Percentiles rank a stretch among this genome's conserved stretches.
phyloP scores from a whole-genome alignment of 2,113 vertebrate genomes.

The Ictalurus furcatus region DNA sequence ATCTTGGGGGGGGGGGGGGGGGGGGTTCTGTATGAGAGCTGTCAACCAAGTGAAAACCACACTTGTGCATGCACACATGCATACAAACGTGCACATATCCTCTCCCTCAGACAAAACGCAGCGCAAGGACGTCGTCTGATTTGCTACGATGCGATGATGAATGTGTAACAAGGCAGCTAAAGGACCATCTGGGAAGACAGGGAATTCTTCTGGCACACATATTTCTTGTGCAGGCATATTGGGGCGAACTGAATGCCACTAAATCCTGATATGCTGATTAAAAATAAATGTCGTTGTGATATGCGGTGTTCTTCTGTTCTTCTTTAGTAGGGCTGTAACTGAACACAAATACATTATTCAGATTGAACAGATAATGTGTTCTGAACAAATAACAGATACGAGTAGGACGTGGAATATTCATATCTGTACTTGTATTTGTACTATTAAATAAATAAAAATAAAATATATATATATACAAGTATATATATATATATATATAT shows the following conservation, averaged over 20 bases:
- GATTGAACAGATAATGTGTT: background rate
- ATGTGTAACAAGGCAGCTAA: slow-evolving; percentile 2
- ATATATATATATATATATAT: too few species aligned
- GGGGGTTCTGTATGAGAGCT: slow-evolving; percentile 22
- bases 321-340: background rate
- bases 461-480: too few species aligned
- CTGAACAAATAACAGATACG: background rate
- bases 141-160: slow-evolving; percentile 11
- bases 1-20: background rate
- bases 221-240: background rate
- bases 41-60: slow-evolving; percentile 19
- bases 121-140: background rate
- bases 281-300: background rate
- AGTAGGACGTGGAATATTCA: background rate
- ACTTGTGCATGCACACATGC: slow-evolving; percentile 31
- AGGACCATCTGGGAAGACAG: slow-evolving; percentile 13
- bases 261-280: background rate
- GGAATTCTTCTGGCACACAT: slow-evolving; percentile 1
- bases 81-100: slow-evolving; percentile 29
- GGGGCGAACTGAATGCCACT: background rate
- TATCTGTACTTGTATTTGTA: too few species aligned
- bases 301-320: background rate
- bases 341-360: background rate
- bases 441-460: too few species aligned
- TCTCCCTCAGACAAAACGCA: slow-evolving; percentile 16